A percentile compares a stretch with the other conserved stretches of the same genome.
Evolutionary conservation across 2,888 invertebrate species (phyloP).

Genomic region (Electrophaes corylata): DNA sequence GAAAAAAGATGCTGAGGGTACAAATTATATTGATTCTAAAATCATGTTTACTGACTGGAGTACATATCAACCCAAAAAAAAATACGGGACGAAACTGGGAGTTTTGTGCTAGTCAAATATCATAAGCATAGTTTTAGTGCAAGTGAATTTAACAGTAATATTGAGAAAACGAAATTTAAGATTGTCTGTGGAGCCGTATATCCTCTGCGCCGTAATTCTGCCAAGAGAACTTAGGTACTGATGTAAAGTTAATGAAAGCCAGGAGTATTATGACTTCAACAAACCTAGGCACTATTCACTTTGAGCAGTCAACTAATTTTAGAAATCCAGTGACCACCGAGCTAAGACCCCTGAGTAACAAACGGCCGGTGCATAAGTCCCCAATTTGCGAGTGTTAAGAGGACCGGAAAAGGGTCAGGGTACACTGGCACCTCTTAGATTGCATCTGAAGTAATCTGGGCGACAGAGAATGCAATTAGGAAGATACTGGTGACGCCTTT

Average conservation of each 20-base stretch:
- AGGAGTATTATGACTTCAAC: constrained; percentile 12
- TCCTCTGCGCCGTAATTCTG: not conserved
- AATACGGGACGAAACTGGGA: too few species aligned
- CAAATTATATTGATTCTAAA: too few species aligned
- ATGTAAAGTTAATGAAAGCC: not conserved
- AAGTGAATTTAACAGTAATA: too few species aligned
- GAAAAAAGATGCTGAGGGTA: too few species aligned
- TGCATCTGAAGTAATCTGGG: constrained; percentile 38
- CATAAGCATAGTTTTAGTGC: too few species aligned
- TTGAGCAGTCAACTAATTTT: constrained; percentile 32
- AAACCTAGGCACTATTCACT: constrained; percentile 22
- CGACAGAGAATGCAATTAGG: constrained; percentile 41
- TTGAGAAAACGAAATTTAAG: too few species aligned
- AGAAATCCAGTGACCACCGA: constrained; percentile 28
- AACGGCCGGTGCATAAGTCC: constrained; percentile 30
- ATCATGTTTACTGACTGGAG: too few species aligned
- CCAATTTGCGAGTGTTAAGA: constrained; percentile 33
- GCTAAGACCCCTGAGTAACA: constrained; percentile 30
- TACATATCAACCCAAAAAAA: too few species aligned
- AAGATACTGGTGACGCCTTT: constrained; percentile 37
- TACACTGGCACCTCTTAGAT: constrained; percentile 35
- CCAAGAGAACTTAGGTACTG: not conserved
- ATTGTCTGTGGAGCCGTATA: not conserved
- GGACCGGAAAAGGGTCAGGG: constrained; percentile 32
- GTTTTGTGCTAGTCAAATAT: too few species aligned